These are phyloP conservation scores for Orthochromis malagaraziensis DNA, from an alignment of 2,113 vertebrate species.

Conservation along the genomic window DNA sequence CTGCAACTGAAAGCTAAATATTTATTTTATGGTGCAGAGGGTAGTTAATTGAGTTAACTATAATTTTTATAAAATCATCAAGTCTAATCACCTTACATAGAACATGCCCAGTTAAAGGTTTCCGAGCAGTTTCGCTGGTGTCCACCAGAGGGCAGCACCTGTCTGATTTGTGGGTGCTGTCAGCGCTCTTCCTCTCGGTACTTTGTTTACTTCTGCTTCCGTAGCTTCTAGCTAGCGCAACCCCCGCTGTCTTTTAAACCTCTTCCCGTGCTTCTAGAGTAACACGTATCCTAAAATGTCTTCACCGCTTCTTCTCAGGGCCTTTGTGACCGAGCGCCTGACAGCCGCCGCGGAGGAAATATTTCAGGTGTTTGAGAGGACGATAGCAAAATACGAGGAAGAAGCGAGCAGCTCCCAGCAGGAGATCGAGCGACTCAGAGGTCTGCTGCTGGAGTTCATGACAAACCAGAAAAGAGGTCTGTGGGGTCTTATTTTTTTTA, in stretches of 20 bases:
- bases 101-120: background rate
- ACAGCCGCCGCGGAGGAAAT: slow-evolving; percentile 44
- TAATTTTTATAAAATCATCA: accelerated
- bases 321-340: slow-evolving; percentile 38
- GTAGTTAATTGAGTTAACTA: background rate
- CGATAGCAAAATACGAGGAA: slow-evolving; percentile 48
- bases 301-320: background rate
- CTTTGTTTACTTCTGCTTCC: slow-evolving; percentile 2
- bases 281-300: slow-evolving; percentile 8
- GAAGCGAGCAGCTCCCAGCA: slow-evolving; percentile 26
- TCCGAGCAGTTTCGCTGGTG: background rate
- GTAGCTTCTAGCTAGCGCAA: slow-evolving; percentile 6
- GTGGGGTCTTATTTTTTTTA: background rate
- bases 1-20: background rate
- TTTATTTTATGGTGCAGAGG: background rate
- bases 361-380: slow-evolving; percentile 35
- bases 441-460: slow-evolving; percentile 12
- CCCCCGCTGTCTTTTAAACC: accelerated
- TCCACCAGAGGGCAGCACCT: slow-evolving; percentile 3
- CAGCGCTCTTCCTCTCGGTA: background rate
- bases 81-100: background rate
- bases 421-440: slow-evolving; percentile 40
- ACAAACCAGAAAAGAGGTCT: slow-evolving; percentile 21
- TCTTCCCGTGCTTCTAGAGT: background rate
- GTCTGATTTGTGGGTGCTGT: background rate